These are phyloP conservation scores for Zaprionus inermis DNA, from an alignment of 1,140 invertebrate species.

Conservation along the genomic window DNA sequence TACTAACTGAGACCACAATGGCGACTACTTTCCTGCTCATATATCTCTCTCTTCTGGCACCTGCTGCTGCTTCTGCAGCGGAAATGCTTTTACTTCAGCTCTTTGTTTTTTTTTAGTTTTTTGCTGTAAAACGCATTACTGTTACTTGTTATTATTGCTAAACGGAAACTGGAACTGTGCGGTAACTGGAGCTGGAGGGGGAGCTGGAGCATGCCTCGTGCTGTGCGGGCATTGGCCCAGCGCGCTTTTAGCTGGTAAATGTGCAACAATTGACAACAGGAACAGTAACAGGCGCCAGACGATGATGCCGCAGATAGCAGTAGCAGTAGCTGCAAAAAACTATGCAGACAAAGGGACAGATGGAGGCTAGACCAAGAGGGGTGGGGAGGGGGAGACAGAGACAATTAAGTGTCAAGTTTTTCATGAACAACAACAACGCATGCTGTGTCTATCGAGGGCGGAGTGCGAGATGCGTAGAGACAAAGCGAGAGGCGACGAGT, in stretches of 20 bases:
- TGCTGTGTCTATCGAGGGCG: slow-evolving; percentile 11
- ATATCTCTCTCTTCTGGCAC: background rate
- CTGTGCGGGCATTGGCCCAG: slow-evolving; percentile 63
- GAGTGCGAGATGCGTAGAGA: background rate
- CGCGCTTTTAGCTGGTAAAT: slow-evolving; percentile 55
- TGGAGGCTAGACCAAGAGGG: background rate
- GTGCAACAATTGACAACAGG: slow-evolving; percentile 81
- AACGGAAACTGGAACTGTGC: slow-evolving; percentile 30
- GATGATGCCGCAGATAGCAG: slow-evolving; percentile 59
- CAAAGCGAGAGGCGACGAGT: slow-evolving; percentile 49
- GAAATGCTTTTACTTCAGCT: slow-evolving; percentile 22
- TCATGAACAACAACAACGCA: slow-evolving; percentile 62
- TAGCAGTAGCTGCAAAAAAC: slow-evolving; percentile 4
- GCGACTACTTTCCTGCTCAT: background rate
- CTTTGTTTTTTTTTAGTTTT: slow-evolving; percentile 17
- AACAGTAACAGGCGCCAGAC: slow-evolving; percentile 78
- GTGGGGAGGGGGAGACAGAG: slow-evolving; percentile 41
- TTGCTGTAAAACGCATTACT: slow-evolving; percentile 32
- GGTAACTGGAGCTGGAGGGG: slow-evolving; percentile 4
- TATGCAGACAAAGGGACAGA: background rate
- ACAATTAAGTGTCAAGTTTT: slow-evolving; percentile 82
- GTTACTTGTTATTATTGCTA: slow-evolving; percentile 23
- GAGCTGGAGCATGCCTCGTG: slow-evolving; percentile 1
- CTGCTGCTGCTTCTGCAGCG: slow-evolving; percentile 19
- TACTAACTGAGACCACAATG: too few relatives aligned